A percentile compares a stretch with the other conserved stretches of the same genome.
Evolutionary conservation across 2,888 invertebrate species (phyloP).

Genomic region (Chrysolina americana): DNA sequence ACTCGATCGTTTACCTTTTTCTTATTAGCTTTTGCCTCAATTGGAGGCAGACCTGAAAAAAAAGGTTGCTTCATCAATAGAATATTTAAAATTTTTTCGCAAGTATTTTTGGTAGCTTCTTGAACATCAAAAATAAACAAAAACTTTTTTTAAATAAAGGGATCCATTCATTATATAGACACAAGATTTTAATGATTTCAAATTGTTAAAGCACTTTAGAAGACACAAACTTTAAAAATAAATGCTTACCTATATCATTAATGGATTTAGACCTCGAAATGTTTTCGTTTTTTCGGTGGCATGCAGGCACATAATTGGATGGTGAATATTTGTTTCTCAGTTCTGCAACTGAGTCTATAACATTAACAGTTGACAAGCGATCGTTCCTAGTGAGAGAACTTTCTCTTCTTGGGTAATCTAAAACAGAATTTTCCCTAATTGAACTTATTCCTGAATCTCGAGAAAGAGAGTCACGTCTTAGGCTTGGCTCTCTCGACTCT

Average conservation of each 20-base stretch:
- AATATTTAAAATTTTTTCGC: not conserved
- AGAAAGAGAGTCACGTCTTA: constrained; percentile 61
- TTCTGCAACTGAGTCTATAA: constrained; percentile 73
- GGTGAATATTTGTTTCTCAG: constrained; percentile 84
- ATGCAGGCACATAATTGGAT: constrained; percentile 78
- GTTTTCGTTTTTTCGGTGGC: constrained; percentile 64
- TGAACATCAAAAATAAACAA: no score
- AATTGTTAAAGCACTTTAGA: no score
- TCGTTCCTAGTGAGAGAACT: constrained; percentile 64
- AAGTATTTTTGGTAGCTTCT: no score
- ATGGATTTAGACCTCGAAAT: constrained; percentile 73
- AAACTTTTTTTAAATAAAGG: no score
- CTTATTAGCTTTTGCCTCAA: constrained; percentile 64
- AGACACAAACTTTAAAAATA: no score
- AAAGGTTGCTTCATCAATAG: not conserved
- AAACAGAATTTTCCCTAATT: constrained; percentile 61
- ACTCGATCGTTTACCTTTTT: constrained; percentile 63
- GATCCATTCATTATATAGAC: no score
- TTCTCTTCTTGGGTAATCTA: constrained; percentile 74
- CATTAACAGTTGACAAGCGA: constrained; percentile 58
- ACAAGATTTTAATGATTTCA: not conserved
- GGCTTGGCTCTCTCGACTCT: constrained; percentile 66
- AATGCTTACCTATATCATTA: constrained; percentile 72
- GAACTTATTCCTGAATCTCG: constrained; percentile 65
- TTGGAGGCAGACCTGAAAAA: constrained; percentile 63